These are phyloP conservation scores for Fratercula arctica DNA, from an alignment of 2,797 vertebrate species.

Conservation along the genomic window DNA sequence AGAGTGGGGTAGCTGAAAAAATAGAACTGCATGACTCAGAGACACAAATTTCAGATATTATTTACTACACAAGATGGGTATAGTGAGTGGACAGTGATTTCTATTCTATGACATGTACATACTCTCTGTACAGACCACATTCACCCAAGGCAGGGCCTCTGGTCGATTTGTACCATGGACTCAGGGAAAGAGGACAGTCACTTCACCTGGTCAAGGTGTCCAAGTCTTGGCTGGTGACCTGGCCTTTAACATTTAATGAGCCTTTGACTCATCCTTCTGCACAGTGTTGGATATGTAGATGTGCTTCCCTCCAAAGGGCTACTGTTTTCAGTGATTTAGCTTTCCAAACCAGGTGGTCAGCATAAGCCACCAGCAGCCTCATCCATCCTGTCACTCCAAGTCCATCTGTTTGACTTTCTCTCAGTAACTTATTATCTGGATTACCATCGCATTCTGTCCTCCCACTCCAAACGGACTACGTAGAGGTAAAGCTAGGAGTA, in stretches of 20 bases:
- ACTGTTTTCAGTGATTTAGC: background rate
- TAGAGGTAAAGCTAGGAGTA: background rate
- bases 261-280: background rate
- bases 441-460: background rate
- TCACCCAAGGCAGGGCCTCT: background rate
- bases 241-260: background rate
- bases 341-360: background rate
- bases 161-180: background rate
- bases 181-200: background rate
- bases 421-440: background rate
- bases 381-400: rapidly evolving
- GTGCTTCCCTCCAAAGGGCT: background rate
- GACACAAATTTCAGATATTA: background rate
- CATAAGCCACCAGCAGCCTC: background rate
- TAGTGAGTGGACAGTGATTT: background rate
- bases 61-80: background rate
- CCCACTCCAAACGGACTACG: background rate
- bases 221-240: background rate
- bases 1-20: background rate
- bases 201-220: background rate
- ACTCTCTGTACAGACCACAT: background rate
- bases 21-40: background rate
- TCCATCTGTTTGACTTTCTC: background rate
- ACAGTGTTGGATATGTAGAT: background rate
- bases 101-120: background rate